Conservation (phyloP, 2,888 invertebrate genomes). For the Arrhopalites spinosus region DNA sequence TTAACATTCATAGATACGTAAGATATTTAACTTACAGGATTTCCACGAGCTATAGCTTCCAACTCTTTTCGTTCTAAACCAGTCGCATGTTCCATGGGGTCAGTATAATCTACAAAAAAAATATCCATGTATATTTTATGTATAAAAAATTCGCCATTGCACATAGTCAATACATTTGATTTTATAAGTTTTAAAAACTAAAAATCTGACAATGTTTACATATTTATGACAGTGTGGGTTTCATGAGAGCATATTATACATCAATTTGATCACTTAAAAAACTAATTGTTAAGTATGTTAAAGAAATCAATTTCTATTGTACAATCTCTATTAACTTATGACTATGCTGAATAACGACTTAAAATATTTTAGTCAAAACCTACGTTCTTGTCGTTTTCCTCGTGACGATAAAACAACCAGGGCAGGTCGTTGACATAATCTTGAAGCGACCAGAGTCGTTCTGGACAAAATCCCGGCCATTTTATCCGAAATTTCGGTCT, state of each 20-base stretch:
- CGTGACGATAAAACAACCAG: not conserved
- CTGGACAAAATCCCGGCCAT: conserved; percentile 33
- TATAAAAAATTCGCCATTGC: conserved; percentile 3
- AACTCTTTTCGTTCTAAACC: conserved; percentile 90
- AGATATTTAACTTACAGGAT: conserved; percentile 67
- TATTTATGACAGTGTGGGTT: too few relatives aligned
- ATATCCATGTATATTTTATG: conserved; percentile 62
- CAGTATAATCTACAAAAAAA: conserved; percentile 64
- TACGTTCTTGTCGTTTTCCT: too few relatives aligned
- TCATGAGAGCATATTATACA: too few relatives aligned
- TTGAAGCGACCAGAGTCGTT: not conserved
- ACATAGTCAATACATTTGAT: too few relatives aligned
- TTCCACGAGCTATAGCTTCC: conserved; percentile 81
- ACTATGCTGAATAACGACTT: too few relatives aligned
- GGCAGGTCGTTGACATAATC: conserved; percentile 1
- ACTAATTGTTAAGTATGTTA: too few relatives aligned
- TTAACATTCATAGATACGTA: not conserved
- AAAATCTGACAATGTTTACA: too few relatives aligned
- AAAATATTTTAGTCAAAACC: too few relatives aligned
- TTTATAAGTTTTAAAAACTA: too few relatives aligned
- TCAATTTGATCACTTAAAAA: too few relatives aligned
- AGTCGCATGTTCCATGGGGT: conserved; percentile 90
- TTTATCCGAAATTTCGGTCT: conserved; percentile 13
- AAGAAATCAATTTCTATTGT: too few relatives aligned
- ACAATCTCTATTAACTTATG: too few relatives aligned